These are phyloP conservation scores for Forficula auricularia DNA, from an alignment of 1,140 invertebrate species.

Conservation along the genomic window DNA sequence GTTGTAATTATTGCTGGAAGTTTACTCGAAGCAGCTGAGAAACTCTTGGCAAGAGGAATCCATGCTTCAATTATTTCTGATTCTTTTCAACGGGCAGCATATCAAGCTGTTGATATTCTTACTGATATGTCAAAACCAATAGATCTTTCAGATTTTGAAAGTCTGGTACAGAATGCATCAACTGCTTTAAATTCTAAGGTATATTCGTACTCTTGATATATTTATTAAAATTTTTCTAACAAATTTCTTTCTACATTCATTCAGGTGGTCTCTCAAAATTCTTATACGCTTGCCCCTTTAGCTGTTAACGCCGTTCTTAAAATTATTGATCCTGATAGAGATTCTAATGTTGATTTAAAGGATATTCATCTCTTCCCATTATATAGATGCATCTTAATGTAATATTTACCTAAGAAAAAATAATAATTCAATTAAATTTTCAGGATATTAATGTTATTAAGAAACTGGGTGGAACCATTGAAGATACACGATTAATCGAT, in stretches of 20 bases:
- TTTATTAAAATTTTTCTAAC: not conserved
- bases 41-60: constrained; percentile 82
- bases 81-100: constrained; percentile 80
- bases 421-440: constrained; percentile 4
- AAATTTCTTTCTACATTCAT: not conserved
- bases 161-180: constrained; percentile 81
- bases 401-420: not conserved
- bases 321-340: constrained; percentile 49
- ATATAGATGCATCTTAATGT: not conserved
- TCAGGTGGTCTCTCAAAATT: constrained; percentile 90
- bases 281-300: constrained; percentile 81
- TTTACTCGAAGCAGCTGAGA: constrained; percentile 83
- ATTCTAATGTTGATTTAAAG: constrained; percentile 48
- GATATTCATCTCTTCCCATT: constrained; percentile 16
- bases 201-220: constrained; percentile 10
- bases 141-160: constrained; percentile 71
- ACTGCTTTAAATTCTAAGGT: constrained; percentile 97
- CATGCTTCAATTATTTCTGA: constrained; percentile 97
- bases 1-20: constrained; percentile 94
- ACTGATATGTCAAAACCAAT: constrained; percentile 71
- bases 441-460: constrained; percentile 89
- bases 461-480: constrained; percentile 91
- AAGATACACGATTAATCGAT: constrained; percentile 91
- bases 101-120: constrained; percentile 72
- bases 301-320: constrained; percentile 92